These are phyloP conservation scores for Chromobotia macracanthus DNA, from an alignment of 2,797 vertebrate genomes.

Conservation along the genomic window DNA sequence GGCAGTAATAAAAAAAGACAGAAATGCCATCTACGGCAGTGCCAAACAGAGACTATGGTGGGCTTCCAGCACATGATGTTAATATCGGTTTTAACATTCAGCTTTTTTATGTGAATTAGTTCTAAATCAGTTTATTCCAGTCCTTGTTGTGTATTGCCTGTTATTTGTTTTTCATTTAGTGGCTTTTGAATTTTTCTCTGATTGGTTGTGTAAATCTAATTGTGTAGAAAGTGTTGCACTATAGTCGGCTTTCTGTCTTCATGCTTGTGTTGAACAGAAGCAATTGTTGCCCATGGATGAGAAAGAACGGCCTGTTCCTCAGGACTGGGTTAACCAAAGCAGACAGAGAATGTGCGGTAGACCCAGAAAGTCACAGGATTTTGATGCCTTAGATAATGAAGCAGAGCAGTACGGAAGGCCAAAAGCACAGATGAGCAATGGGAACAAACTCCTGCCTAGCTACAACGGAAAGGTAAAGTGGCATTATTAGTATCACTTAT, in stretches of 20 bases:
- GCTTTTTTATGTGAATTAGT: background rate
- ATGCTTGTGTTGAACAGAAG: conserved; percentile 69
- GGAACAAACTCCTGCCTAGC: conserved; percentile 18
- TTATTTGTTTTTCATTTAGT: background rate
- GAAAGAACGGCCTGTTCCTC: conserved; percentile 57
- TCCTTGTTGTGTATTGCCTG: background rate
- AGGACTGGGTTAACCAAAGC: conserved; percentile 55
- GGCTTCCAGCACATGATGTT: background rate
- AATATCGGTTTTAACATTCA: background rate
- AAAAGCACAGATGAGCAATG: conserved; percentile 55
- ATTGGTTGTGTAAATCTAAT: background rate
- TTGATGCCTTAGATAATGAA: conserved; percentile 72
- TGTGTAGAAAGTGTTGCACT: background rate
- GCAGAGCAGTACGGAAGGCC: conserved; percentile 59
- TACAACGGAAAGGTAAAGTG: conserved; percentile 41
- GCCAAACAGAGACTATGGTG: conserved; percentile 87
- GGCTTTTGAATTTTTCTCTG: background rate
- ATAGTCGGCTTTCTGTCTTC: conserved; percentile 4
- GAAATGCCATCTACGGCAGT: conserved; percentile 89
- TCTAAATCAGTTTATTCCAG: background rate
- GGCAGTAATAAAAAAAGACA: conserved; percentile 91
- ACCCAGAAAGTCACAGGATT: conserved; percentile 47
- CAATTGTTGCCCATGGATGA: conserved; percentile 78
- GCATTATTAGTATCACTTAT: background rate
- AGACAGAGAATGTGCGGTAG: conserved; percentile 66